Base-by-base conservation (phyloP, 2,113 vertebrate genomes). In the Panthera uncia region DNA sequence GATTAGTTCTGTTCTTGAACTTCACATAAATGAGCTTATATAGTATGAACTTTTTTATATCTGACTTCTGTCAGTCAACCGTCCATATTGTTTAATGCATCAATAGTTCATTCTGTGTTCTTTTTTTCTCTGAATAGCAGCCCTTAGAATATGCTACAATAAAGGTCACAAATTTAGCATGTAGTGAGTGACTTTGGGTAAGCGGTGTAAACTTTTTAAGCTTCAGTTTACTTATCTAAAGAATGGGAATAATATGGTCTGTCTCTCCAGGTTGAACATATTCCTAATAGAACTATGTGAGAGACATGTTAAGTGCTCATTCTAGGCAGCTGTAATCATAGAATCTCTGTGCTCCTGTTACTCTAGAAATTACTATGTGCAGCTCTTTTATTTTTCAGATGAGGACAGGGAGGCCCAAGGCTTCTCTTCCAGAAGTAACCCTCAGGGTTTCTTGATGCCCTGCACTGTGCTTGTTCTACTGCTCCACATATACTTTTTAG, bases 221-320 rank as follows among this genome's bases (percentile, higher is more conserved):
- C 6, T 69, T 96, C 29, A 74, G 33, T 95, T 95, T 92, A 16
- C 11, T 94, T 80, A 66, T 83, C 48, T 92, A 33, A 63, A 92
- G 89, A 76, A 95, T 85, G 33, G 65, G 25, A 78, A 66, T 48
- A 68, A 68, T 68, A 21, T 7, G 52, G 2, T 68, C 31, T 96
- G 0, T 13, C 31, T 96, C 50, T 91, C 33, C 57, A n/a, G 16
- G 15, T 68, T 74, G 36, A 15, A 61, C 85, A 38, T 78, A 23
- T 1, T 50, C 23, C 66, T 91, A 12, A 52, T 68, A 81, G 57
- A 71, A 52, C 5, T 66, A 63, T 95, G 10, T 76, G 57, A 66
- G 29, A 82, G 33, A 78, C 45, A 87, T 33, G 89, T 14, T 71
- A 85, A 55, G 31, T 71, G 33, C 33, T 89, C 50, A 38, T 65